These are phyloP conservation scores for Axea sp. DNA, from an alignment of 2,888 invertebrate species.

Conservation along the genomic window DNA sequence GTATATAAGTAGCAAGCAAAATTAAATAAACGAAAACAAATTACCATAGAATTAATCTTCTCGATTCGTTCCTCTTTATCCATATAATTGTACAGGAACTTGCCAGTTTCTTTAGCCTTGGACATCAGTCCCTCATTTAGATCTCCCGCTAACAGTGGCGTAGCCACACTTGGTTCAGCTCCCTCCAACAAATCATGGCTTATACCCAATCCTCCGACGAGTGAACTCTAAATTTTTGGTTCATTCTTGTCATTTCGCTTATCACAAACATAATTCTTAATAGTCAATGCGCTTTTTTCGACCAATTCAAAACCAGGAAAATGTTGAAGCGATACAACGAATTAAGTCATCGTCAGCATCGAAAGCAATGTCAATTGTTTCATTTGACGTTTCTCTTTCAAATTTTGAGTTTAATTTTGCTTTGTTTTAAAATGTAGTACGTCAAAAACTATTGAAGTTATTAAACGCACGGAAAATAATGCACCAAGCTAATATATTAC, in stretches of 20 bases:
- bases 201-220: conserved; percentile 78
- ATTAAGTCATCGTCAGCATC: conserved; percentile 37
- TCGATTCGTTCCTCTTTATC: conserved; percentile 85
- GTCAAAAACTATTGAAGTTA: conserved; percentile 13
- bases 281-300: conserved; percentile 46
- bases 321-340: conserved; percentile 44
- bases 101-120: conserved; percentile 92
- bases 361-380: conserved; percentile 46
- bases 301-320: conserved; percentile 34
- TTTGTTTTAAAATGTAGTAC: conserved; percentile 1
- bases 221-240: conserved; percentile 74
- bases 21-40: conserved; percentile 60
- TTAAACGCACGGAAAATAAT: not conserved
- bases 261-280: conserved; percentile 21
- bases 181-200: conserved; percentile 77
- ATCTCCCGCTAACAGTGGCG: conserved; percentile 78
- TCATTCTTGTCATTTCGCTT: conserved; percentile 45
- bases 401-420: not conserved
- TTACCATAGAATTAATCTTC: conserved; percentile 93
- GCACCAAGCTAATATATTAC: not conserved
- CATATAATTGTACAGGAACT: conserved; percentile 87
- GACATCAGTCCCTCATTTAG: conserved; percentile 91
- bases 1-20: too few relatives aligned
- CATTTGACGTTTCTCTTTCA: not conserved
- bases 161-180: conserved; percentile 76